Conservation (phyloP, 2,113 vertebrate species). For the Hyla sarda region DNA sequence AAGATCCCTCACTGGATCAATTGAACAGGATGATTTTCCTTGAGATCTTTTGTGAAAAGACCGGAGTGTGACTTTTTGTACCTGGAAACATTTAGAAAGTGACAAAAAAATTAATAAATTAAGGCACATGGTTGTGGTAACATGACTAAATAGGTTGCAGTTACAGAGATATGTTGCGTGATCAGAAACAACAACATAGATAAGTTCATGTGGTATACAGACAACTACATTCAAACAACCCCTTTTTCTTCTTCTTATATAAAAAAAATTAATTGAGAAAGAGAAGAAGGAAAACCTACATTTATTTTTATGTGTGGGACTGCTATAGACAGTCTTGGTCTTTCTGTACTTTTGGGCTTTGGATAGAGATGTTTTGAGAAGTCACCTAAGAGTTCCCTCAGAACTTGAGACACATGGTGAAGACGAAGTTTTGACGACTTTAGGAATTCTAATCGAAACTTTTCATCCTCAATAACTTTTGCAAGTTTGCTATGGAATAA, state of each 20-base stretch:
- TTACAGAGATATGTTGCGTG: background rate
- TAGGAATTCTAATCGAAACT: slow-evolving; percentile 17
- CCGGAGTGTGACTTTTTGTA: slow-evolving; percentile 69
- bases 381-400: slow-evolving; percentile 84
- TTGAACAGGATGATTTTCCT: slow-evolving; percentile 66
- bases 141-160: background rate
- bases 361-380: slow-evolving; percentile 84
- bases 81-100: slow-evolving; percentile 58
- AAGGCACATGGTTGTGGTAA: too few relatives aligned
- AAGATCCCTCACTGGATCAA: slow-evolving; percentile 82
- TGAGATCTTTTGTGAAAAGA: slow-evolving; percentile 69
- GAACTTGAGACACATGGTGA: slow-evolving; percentile 82
- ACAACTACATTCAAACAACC: too few relatives aligned
- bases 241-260: background rate
- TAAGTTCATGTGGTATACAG: too few relatives aligned
- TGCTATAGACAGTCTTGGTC: slow-evolving; percentile 63
- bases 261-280: too few relatives aligned
- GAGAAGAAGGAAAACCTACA: slow-evolving; percentile 63
- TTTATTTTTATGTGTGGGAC: slow-evolving; percentile 70
- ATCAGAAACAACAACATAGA: too few relatives aligned
- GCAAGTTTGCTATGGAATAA: slow-evolving; percentile 83
- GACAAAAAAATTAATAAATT: too few relatives aligned
- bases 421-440: slow-evolving; percentile 69
- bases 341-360: slow-evolving; percentile 62
- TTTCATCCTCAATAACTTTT: slow-evolving; percentile 75